Evolutionary conservation across 2,113 vertebrate species (phyloP), one percentile per base, ranked within the genome.

Genomic region (Egretta garzetta): DNA sequence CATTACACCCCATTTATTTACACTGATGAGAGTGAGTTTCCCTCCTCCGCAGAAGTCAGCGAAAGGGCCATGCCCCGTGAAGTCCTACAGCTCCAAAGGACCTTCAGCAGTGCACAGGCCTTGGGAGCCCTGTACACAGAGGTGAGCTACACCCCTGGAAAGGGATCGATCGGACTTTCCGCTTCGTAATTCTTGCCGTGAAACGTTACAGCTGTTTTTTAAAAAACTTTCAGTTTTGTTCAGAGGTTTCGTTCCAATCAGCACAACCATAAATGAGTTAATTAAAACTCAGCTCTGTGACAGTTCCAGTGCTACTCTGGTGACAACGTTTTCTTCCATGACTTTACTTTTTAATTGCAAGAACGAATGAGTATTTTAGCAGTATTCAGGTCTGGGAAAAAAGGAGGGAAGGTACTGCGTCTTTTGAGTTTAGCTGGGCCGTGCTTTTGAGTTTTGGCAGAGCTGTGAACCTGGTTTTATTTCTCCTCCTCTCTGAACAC

Each of bases 381-480:
- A 41, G 94, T 89, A 85, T 64, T 56, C 71, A 22, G 32, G 26
- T 87, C 87, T 85, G 24, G 4, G 41, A 30, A 39, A 22, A 33
- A 41, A 72, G 49, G 68, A 73, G 53, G 20, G 80, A 73, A 80
- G 55, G 76, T 67, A 18, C 50, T 32, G 52, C 47, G 8, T 89
- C 94, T 62, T 68, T 88, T 60, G 15, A 80, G 30, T 58, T 87
- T 16, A 70, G 74, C 80, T 63, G 83, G 86, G 75, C 93, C 91
- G 49, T 17, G 22, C 52, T 93, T 75, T 67, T 39, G 62, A 56
- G 87, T 3, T 26, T 15, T 59, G 95, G 93, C 94, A 75, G 93
- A 95, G 95, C 95, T 43, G 41, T 24, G 93, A 96, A 66, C 93
- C 94, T 97, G 87, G 45, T 77, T 96, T 95, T 89, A 52, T 93